Percentiles rank a stretch among this genome's conserved stretches.
Evolutionary conservation across 2,113 vertebrate genomes (phyloP).

Genomic region (Actenoides hombroni): DNA sequence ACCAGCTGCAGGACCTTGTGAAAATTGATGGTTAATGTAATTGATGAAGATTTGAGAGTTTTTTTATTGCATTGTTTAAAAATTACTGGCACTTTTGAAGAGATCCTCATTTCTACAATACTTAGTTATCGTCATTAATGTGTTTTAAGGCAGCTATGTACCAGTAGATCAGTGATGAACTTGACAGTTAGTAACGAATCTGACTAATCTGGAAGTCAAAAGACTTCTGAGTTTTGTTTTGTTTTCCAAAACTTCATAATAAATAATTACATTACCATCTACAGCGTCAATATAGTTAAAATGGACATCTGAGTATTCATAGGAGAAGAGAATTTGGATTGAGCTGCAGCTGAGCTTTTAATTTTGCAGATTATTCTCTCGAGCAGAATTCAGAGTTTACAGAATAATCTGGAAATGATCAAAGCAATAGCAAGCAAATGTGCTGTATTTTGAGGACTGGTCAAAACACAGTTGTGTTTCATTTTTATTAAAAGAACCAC

Average conservation of each 20-base stretch:
- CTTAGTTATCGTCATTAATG: not conserved
- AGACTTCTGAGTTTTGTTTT: not conserved
- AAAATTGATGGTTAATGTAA: not conserved
- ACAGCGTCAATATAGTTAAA: not conserved
- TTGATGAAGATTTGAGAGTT: not conserved
- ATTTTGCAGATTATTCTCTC: not conserved
- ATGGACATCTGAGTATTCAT: not conserved
- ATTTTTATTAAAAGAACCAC: rapidly evolving
- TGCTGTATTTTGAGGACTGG: not conserved
- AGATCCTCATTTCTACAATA: not conserved
- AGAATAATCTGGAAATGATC: not conserved
- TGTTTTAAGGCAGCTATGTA: not conserved
- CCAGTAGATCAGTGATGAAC: not conserved
- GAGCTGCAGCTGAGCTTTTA: not conserved
- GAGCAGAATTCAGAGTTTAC: not conserved
- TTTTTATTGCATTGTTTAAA: not conserved
- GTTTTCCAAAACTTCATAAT: not conserved
- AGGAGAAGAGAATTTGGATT: not conserved
- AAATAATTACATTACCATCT: not conserved
- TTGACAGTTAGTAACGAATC: not conserved
- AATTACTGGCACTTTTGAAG: not conserved
- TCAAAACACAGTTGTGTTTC: not conserved
- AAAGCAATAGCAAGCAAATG: not conserved
- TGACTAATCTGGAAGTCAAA: not conserved
- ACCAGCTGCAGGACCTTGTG: not conserved